These are phyloP conservation scores for Lerema accius DNA, from an alignment of 1,140 invertebrate species.

Conservation along the genomic window DNA sequence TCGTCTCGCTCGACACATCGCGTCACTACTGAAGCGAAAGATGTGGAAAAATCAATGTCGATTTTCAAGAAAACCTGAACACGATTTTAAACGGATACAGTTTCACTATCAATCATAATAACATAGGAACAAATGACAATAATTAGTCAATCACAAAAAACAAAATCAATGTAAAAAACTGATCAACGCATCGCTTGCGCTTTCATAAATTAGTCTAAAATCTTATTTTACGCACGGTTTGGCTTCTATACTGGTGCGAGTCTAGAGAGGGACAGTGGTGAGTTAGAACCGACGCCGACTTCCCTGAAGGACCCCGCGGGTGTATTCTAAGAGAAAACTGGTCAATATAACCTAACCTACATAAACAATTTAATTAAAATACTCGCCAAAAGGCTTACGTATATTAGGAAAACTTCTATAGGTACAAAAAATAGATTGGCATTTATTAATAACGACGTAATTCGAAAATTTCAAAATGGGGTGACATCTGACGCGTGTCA, in stretches of 20 bases:
- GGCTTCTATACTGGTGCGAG: conserved; percentile 78
- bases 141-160: conserved; percentile 80
- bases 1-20: too few relatives aligned
- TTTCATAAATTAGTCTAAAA: conserved; percentile 77
- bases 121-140: conserved; percentile 81
- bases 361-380: too few relatives aligned
- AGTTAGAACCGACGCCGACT: conserved; percentile 51
- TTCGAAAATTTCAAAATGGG: too few relatives aligned
- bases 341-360: too few relatives aligned
- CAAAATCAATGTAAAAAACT: conserved; percentile 73
- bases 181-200: conserved; percentile 72
- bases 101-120: conserved; percentile 72
- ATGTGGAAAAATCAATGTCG: conserved; percentile 74
- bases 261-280: conserved; percentile 68
- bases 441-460: too few relatives aligned
- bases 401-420: too few relatives aligned
- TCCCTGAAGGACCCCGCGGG: conserved; percentile 22
- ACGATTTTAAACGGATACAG: conserved; percentile 69
- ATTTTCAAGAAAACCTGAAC: conserved; percentile 80
- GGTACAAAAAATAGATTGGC: too few relatives aligned
- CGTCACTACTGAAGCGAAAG: conserved; percentile 55
- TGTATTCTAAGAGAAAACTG: too few relatives aligned
- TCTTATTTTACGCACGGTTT: conserved; percentile 76
- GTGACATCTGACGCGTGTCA: too few relatives aligned
- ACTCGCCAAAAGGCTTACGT: too few relatives aligned